Base-by-base conservation (phyloP, 2,888 invertebrate genomes). In the Chaetogeoica ovagalla region DNA sequence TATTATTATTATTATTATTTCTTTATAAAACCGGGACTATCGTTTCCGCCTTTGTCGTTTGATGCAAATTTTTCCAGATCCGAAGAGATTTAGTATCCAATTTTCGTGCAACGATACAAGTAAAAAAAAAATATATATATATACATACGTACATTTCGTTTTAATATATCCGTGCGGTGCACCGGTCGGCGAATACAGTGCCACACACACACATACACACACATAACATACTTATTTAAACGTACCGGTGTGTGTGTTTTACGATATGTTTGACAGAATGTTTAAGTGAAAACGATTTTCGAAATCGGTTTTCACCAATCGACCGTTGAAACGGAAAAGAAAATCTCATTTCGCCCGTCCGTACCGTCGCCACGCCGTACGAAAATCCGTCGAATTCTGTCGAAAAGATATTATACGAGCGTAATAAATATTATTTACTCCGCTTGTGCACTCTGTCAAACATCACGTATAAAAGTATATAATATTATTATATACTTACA, bases 231-330 rank as follows among this genome's bases (percentile, higher is more conserved):
- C n/a, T n/a, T 30, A 30, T 4, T 30, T 30, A 30, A 30, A 30
- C 30, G 23, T 43, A 43, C 52, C n/a, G 55, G 21, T 19, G 65
- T 63, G 21, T 19, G 65, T 63, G 21, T 74, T 39, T 23, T 39
- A 74, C 65, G 55, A 52, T 52, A 74, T 63, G 19, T 65, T 65
- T 65, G 63, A 74, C 63, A 74, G 52, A 55, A 65, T 39, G 65
- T 65, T 55, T 65, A 65, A 74, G 63, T 65, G 74, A 74, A 74
- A 74, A 74, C 65, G 21, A 65, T 74, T 65, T 65, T 65, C 13
- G 7, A 21, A 74, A 65, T 74, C 21, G 52, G 52, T 65, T 57
- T 55, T 57, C 74, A 13, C 21, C 55, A 11, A 65, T 55, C 65
- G 15, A 73, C 39, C 74, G 39, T 21, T 57, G 17, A 19, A 21